These are phyloP conservation scores for Umimayanthus kanabou DNA, from an alignment of 92 coral and sea anemone species.

Conservation along the genomic window DNA sequence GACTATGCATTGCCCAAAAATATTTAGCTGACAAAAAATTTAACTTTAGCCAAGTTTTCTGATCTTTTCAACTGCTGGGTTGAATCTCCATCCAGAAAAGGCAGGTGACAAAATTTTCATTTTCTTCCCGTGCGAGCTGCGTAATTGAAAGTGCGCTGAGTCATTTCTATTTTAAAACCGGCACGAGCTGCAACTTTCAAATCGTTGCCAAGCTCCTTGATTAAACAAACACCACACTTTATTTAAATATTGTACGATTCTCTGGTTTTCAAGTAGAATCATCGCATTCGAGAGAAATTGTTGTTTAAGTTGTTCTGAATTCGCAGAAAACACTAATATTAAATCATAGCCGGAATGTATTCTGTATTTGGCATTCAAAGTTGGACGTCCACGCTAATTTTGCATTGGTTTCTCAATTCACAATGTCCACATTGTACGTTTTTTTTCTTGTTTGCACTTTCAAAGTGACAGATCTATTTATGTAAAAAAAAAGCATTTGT, in stretches of 20 bases:
- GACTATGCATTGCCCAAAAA: neutral
- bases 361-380: neutral
- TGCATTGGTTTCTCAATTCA: neutral
- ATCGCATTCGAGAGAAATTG: neutral
- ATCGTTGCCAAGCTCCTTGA: constrained; percentile 10
- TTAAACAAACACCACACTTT: neutral
- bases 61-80: neutral
- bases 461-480: neutral
- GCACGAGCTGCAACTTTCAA: neutral
- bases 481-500: too few relatives aligned
- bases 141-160: neutral
- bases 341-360: neutral
- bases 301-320: neutral
- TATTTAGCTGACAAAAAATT: neutral
- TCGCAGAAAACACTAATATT: neutral
- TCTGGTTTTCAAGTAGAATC: neutral
- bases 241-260: neutral
- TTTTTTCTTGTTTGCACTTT: neutral
- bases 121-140: neutral
- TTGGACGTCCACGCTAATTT: neutral
- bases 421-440: neutral
- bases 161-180: neutral
- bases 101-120: constrained; percentile 11
- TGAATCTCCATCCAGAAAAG: neutral
- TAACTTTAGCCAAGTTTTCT: neutral